phyloP scores from a whole-genome alignment of 2,888 invertebrate genomes.

The Eledone cirrhosa region DNA sequence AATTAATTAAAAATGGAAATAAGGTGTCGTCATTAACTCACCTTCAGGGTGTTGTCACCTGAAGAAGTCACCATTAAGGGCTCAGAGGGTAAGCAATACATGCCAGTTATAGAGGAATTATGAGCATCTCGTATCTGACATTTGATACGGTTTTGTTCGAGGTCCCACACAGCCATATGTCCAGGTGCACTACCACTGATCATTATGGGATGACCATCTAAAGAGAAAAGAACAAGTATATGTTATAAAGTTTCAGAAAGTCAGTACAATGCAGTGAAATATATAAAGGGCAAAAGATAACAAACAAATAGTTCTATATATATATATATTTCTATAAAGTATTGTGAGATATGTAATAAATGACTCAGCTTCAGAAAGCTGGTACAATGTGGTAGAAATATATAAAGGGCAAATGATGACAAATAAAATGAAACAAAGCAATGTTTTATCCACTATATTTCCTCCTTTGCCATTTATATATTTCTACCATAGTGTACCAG shows the following conservation, averaged over 20 bases:
- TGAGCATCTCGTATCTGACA: conserved; percentile 87
- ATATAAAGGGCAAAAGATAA: neutral
- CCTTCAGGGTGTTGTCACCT: conserved; percentile 90
- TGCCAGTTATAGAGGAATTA: conserved; percentile 76
- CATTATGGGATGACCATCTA: conserved; percentile 87
- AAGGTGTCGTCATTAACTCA: conserved; percentile 73
- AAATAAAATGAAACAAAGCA: neutral
- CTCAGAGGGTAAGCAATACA: conserved; percentile 86
- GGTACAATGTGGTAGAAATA: too few relatives aligned
- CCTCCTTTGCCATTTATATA: too few relatives aligned
- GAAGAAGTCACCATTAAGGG: conserved; percentile 91
- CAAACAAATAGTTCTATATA: neutral
- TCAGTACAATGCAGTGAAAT: too few relatives aligned
- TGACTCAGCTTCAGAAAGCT: neutral
- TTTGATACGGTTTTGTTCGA: conserved; percentile 74
- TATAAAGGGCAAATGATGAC: too few relatives aligned
- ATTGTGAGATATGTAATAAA: neutral
- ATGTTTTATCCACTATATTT: too few relatives aligned
- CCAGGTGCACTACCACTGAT: conserved; percentile 84
- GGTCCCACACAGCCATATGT: conserved; percentile 91
- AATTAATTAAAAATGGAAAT: too few relatives aligned
- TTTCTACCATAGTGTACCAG: too few relatives aligned
- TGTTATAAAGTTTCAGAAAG: too few relatives aligned
- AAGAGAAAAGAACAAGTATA: conserved; percentile 29
- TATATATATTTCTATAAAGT: neutral